Base-by-base conservation (phyloP, 2,113 vertebrate species). In the Lepidothrix coronata region DNA sequence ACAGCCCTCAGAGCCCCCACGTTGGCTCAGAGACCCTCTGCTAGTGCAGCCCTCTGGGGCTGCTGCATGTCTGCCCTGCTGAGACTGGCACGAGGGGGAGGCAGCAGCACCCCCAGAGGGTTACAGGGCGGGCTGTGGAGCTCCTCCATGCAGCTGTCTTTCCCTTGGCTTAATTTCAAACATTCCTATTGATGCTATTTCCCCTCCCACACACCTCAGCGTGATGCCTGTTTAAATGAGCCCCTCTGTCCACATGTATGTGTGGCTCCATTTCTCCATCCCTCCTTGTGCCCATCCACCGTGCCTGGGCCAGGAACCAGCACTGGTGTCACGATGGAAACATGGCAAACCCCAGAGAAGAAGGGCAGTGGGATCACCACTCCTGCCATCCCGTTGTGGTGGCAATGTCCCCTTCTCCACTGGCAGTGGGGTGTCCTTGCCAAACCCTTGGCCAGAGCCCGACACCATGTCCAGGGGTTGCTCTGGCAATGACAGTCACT, bases 171-270 rank as follows among this genome's bases (percentile, higher is more conserved):
- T 82, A 11, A 43, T 91, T 82, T 96, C 95, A 96, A 85, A 70
- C 94, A 97, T 95, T 97, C 95, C 96, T 94, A 9, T 61, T 89
- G 35, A 66, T 95, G 93, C 84, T 95, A 82, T 95, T 96, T 97
- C 91, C 80, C 89, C 95, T 96, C 95, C 96, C 94, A 96, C 94
- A 85, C 94, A 94, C 94, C 95, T 92, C 85, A 28, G 75, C 13
- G 83, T 14, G 84, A 62, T 68, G 91, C 77, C 87, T 82, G 80
- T 30, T 33, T 3, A 10, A 67, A 39, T 49, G 59, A 91, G 85
- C 85, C 59, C 28, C 71, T 11, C 2, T 7, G 11, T 8, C 70
- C 91, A 22, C 20, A 7, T 44, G 1, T 0, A 8, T 0, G 3
- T 0, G 25, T 8, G 44, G 41, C 30, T 75, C 16, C 1, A 2